phyloP scores from a whole-genome alignment of 2,888 invertebrate species.

The Nemoura dubitans region DNA sequence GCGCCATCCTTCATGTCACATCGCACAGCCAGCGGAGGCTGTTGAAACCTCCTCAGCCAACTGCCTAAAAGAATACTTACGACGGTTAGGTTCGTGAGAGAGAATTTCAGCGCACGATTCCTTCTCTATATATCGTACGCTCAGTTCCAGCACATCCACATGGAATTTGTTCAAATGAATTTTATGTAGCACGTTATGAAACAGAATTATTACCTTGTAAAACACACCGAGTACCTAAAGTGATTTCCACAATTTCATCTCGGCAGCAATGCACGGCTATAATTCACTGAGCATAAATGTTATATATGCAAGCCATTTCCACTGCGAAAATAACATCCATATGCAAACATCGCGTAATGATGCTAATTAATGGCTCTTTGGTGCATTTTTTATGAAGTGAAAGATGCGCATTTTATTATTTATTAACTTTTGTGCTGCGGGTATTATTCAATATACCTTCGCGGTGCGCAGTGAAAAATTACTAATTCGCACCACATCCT shows the following conservation, averaged over 20 bases:
- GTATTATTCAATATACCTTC: not conserved
- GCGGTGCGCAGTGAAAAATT: not conserved
- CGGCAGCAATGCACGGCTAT: not conserved
- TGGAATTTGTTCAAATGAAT: constrained; percentile 7
- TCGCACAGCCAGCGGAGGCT: not conserved
- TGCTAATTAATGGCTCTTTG: not conserved
- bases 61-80: constrained; percentile 19
- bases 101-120: constrained; percentile 10
- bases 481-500: not conserved
- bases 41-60: constrained; percentile 1
- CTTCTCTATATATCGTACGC: too few species aligned
- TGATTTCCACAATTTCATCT: not conserved
- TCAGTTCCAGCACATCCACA: not conserved
- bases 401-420: not conserved
- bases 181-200: not conserved
- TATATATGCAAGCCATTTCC: not conserved
- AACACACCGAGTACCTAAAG: not conserved
- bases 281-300: not conserved
- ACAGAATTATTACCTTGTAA: constrained; percentile 7
- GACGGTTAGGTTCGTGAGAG: not conserved
- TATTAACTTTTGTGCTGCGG: not conserved
- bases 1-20: constrained; percentile 26
- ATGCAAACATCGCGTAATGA: not conserved
- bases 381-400: not conserved
- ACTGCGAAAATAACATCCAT: not conserved